Percentiles rank a stretch among this genome's conserved stretches.
These are phyloP conservation scores for Drosophila setosimentum DNA, from an alignment of 2,888 invertebrate species.

Conservation along the genomic window DNA sequence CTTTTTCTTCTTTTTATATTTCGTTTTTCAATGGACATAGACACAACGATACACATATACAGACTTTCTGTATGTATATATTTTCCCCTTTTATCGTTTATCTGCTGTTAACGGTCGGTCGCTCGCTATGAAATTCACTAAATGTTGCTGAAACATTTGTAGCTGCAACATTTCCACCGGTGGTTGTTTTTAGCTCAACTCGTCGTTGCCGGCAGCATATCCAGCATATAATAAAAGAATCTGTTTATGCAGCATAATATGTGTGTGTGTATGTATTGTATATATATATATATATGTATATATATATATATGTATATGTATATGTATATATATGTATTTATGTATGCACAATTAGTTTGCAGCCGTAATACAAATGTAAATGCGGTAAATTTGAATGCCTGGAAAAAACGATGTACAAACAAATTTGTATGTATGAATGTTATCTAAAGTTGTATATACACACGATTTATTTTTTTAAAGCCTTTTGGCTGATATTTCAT, in stretches of 20 bases:
- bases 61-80: slow-evolving; percentile 2
- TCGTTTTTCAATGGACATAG: slow-evolving; percentile 34
- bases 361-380: background rate
- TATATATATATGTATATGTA: background rate
- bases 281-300: background rate
- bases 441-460: background rate
- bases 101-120: slow-evolving; percentile 16
- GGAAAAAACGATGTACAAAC: slow-evolving; percentile 3
- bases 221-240: slow-evolving; percentile 17
- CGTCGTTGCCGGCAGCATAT: background rate
- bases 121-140: slow-evolving; percentile 5
- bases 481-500: slow-evolving; percentile 35
- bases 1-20: slow-evolving; percentile 52
- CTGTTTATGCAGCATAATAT: slow-evolving; percentile 18
- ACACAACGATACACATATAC: slow-evolving; percentile 12
- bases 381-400: background rate
- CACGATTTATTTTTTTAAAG: background rate
- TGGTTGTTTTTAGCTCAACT: slow-evolving; percentile 44
- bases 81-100: slow-evolving; percentile 28
- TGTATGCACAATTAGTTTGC: background rate
- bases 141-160: slow-evolving; percentile 58
- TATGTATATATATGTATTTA: background rate
- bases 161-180: slow-evolving; percentile 41
- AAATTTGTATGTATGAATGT: background rate
- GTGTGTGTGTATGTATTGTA: background rate